These are phyloP conservation scores for Erinaceus europaeus DNA, from an alignment of 2,113 vertebrate species.

Conservation along the genomic window DNA sequence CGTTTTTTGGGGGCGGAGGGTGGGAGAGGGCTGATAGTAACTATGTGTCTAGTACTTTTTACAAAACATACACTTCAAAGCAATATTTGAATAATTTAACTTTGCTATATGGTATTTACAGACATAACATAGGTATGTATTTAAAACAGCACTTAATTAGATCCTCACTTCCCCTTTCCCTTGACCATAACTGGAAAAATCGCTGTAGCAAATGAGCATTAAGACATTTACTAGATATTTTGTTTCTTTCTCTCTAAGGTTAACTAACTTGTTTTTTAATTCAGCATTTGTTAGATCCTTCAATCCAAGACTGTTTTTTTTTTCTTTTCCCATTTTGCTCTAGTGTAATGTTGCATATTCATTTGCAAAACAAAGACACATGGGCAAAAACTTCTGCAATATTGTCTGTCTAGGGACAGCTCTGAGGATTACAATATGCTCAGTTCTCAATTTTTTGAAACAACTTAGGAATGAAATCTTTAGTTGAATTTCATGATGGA, in stretches of 20 bases:
- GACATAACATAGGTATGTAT: slow-evolving; percentile 41
- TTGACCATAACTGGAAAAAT: slow-evolving; percentile 6
- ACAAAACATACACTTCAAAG: slow-evolving; percentile 56
- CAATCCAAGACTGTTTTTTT: slow-evolving; percentile 71
- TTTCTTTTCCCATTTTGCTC: too few relatives aligned
- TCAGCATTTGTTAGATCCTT: slow-evolving; percentile 73
- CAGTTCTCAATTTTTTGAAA: slow-evolving; percentile 74
- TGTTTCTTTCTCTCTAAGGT: slow-evolving; percentile 58
- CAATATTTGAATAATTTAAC: slow-evolving; percentile 71
- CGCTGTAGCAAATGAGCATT: slow-evolving; percentile 36
- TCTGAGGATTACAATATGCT: slow-evolving; percentile 79
- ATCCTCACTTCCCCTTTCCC: background rate
- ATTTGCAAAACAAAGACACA: slow-evolving; percentile 79
- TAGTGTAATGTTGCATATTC: slow-evolving; percentile 79
- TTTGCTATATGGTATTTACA: slow-evolving; percentile 56
- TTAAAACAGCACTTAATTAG: slow-evolving; percentile 48
- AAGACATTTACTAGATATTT: slow-evolving; percentile 48
- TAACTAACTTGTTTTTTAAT: slow-evolving; percentile 69
- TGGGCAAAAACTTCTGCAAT: slow-evolving; percentile 78
- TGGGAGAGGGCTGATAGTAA: too few relatives aligned
- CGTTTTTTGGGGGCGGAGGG: slow-evolving; percentile 49
- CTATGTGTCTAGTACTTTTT: slow-evolving; percentile 49
- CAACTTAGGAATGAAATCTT: slow-evolving; percentile 70
- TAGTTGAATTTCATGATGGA: slow-evolving; percentile 76
- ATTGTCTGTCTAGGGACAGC: slow-evolving; percentile 79